A percentile compares a stretch with the other conserved stretches of the same genome.
phyloP scores from a whole-genome alignment of 2,888 invertebrate genomes.

The Drosophila meridionalis region DNA sequence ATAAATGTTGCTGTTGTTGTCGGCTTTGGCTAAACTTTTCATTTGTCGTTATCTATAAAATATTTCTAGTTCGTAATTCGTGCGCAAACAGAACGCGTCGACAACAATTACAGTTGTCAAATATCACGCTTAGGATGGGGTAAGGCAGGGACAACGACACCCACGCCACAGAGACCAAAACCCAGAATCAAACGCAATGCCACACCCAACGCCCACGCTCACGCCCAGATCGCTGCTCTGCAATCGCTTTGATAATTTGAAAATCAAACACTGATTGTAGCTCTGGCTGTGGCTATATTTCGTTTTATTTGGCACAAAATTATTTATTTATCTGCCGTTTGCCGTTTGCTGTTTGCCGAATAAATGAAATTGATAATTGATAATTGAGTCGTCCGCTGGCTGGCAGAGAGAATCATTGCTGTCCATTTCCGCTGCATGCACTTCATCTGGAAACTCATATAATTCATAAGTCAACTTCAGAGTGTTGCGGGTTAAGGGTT shows the following conservation, averaged over 20 bases:
- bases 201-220: conserved; percentile 24
- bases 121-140: conserved; percentile 43
- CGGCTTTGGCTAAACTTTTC: conserved; percentile 11
- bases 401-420: conserved; percentile 15
- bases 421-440: conserved; percentile 35
- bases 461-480: background rate
- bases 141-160: conserved; percentile 13
- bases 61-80: conserved; percentile 39
- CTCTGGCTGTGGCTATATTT: conserved; percentile 36
- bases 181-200: conserved; percentile 15
- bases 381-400: conserved; percentile 49
- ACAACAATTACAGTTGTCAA: conserved; percentile 78
- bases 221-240: conserved; percentile 33
- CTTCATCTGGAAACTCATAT: conserved; percentile 25
- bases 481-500: conserved; percentile 17
- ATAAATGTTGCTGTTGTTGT: conserved; percentile 17
- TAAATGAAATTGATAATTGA: conserved; percentile 65
- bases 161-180: background rate
- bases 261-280: conserved; percentile 57
- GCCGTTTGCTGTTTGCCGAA: conserved; percentile 43
- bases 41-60: conserved; percentile 63
- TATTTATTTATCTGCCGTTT: conserved; percentile 51
- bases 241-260: conserved; percentile 52
- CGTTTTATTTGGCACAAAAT: conserved; percentile 34
- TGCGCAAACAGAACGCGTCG: conserved; percentile 49